phyloP scores from a whole-genome alignment of 1,140 invertebrate species.

The Platorchestia sp. region DNA sequence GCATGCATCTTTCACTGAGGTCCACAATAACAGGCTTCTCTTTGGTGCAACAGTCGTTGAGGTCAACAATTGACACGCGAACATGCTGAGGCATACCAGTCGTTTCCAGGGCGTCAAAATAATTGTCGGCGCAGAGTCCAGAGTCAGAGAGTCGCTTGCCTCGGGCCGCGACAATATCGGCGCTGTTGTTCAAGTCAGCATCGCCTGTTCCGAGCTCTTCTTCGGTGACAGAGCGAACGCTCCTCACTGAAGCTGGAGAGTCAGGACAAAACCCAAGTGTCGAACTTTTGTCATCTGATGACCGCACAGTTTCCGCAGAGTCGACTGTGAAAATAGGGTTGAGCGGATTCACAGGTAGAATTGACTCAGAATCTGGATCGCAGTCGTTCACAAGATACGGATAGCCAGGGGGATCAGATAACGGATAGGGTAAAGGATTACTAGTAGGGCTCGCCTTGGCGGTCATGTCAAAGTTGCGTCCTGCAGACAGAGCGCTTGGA shows the following conservation, averaged over 20 bases:
- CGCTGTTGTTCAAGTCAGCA: background rate
- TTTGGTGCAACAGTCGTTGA: background rate
- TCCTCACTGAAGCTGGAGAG: slow-evolving; percentile 24
- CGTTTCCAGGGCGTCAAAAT: background rate
- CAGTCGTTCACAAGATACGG: slow-evolving; percentile 14
- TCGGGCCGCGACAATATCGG: background rate
- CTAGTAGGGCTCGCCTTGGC: background rate
- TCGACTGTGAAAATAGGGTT: slow-evolving; percentile 24
- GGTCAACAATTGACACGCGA: slow-evolving; percentile 11
- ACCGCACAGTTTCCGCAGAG: background rate
- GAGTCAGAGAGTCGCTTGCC: background rate
- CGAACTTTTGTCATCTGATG: slow-evolving; percentile 1
- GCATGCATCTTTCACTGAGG: background rate
- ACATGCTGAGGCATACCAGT: slow-evolving; percentile 21
- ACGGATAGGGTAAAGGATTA: background rate
- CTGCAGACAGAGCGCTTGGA: background rate
- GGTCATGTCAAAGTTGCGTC: background rate
- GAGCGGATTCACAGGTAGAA: slow-evolving; percentile 32
- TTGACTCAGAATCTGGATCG: slow-evolving; percentile 11
- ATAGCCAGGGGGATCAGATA: slow-evolving; percentile 38
- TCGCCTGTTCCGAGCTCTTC: background rate
- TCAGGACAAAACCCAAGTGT: slow-evolving; percentile 11
- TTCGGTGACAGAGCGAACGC: background rate
- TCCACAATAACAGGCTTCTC: slow-evolving; percentile 33
- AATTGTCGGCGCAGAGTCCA: slow-evolving; percentile 16